Base-by-base conservation (phyloP, 2,797 vertebrate genomes). In the Lates japonicus region DNA sequence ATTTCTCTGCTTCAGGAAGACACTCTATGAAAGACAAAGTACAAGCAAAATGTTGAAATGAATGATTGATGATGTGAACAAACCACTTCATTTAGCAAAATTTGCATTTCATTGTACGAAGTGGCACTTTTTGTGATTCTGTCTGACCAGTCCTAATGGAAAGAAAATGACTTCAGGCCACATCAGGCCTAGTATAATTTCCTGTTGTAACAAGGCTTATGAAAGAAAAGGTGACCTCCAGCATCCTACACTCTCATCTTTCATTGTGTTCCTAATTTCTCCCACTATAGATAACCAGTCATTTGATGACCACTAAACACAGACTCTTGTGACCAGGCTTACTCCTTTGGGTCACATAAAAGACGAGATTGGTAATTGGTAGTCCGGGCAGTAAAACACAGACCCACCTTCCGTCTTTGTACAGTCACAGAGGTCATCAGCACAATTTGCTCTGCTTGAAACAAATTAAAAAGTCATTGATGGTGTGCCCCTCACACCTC, bases 71-170 rank as follows among this genome's bases (percentile, higher is more conserved):
- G 55, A 54, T 62, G 58, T 71, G 70, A 86, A 74, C 31, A 76
- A 65, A 81, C 17, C 48, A 61, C 31, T 60, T 71, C 13, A 81
- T 72, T 80, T 39, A 54, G 66, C 63, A 17, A 76, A 58, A 89
- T 93, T 84, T 79, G 76, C 84, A 90, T 85, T 67, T 86, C 76
- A 89, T 90, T 75, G 86, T 89, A 78, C 87, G 87, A 94, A 87
- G 62, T 90, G 81, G 13, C 73, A 68, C 75, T 91, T 93, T 85
- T 42, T 83, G 90, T 92, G 92, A 95, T 95, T 94, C 83, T 86
- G 93, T 93, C 62, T 94, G 90, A 94, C 87, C 91, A 86, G 80
- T 85, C 60, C 69, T 96, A 96, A 95, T 95, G 86, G 83, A 88
- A 91, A 90, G 83, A 93, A 95, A 96, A 94, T 86, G 80, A 70